Conservation (phyloP, 2,797 vertebrate genomes). For the Thaleichthys pacificus region DNA sequence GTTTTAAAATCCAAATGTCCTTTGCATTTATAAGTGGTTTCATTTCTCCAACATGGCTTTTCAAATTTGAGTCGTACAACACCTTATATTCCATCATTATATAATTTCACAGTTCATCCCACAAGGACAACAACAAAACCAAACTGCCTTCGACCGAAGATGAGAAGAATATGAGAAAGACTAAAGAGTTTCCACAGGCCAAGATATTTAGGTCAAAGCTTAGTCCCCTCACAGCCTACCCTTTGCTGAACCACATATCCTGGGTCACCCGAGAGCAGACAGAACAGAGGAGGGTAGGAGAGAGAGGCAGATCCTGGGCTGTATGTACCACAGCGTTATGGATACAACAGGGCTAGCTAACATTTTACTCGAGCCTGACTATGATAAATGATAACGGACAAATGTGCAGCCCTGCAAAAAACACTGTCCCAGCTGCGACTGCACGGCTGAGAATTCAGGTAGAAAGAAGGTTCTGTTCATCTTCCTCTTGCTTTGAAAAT, state of each 20-base stretch:
- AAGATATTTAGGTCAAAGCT: background rate
- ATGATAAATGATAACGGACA: slow-evolving; percentile 78
- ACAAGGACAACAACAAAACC: background rate
- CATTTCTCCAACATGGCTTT: background rate
- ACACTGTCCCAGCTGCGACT: slow-evolving; percentile 65
- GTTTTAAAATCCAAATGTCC: background rate
- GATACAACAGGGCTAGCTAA: slow-evolving; percentile 64
- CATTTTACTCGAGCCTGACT: slow-evolving; percentile 77
- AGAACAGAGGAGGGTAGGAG: background rate
- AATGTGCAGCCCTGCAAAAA: slow-evolving; percentile 65
- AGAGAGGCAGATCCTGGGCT: background rate
- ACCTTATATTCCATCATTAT: background rate
- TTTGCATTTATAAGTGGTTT: background rate
- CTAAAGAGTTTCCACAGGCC: background rate
- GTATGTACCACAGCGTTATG: slow-evolving; percentile 34
- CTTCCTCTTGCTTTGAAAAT: slow-evolving; percentile 29
- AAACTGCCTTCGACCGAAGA: background rate
- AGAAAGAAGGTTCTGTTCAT: slow-evolving; percentile 46
- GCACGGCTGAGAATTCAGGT: slow-evolving; percentile 63
- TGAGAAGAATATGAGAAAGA: background rate
- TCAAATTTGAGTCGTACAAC: background rate
- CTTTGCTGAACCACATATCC: background rate
- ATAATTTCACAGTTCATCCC: background rate
- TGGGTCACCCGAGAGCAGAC: background rate
- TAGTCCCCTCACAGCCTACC: background rate